Base-by-base conservation (phyloP, 2,888 invertebrate genomes). In the Halictus ligatus region DNA sequence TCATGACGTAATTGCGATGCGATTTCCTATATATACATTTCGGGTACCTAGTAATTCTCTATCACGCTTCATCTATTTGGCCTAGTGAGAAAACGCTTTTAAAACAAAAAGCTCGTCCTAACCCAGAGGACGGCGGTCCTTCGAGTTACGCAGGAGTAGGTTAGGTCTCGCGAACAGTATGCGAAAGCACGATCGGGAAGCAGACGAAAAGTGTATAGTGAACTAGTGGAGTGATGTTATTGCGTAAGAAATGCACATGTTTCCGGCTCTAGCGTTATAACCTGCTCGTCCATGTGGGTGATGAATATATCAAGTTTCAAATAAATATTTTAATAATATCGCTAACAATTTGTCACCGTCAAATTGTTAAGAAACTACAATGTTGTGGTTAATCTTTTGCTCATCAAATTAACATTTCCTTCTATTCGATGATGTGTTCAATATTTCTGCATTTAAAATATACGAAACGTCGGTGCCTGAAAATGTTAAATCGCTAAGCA, bases 1-100 rank as follows among this genome's bases (percentile, higher is more conserved):
- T 85, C 80, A 81, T 88, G 90, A 90, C 83, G 89, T 86, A 90
- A 89, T 81, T 84, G 67, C 60, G 48, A 80, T 75, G 74, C 15
- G 84, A 81, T 78, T 81, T 78, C 69, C 86, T 87, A 86, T 77
- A 72, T 81, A 74, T 84, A 54, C 43, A 58, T 76, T 21, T 12
- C 21, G 12, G 13, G 21, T 60, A 21, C 67, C 85, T 87, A 86
- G 86, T 85, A 71, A 85, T 85, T 80, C 79, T 82, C 15, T 76
- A 60, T 78, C 74, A 58, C 48, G 58, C 13, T 84, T 80, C 75
- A 75, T 64, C 50, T 54, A 54, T 74, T 74, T n/a, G 10, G 35
- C 3, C 75, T 79, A 85, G 88, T 83, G 87, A 43, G 73, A 87
- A 87, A 87, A 18, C 75, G 54, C 58, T 29, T 58, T 71, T 29